Evolutionary conservation across 2,113 vertebrate genomes (phyloP), one percentile per base, ranked within the genome.

Genomic region (Lepisosteus osseus): DNA sequence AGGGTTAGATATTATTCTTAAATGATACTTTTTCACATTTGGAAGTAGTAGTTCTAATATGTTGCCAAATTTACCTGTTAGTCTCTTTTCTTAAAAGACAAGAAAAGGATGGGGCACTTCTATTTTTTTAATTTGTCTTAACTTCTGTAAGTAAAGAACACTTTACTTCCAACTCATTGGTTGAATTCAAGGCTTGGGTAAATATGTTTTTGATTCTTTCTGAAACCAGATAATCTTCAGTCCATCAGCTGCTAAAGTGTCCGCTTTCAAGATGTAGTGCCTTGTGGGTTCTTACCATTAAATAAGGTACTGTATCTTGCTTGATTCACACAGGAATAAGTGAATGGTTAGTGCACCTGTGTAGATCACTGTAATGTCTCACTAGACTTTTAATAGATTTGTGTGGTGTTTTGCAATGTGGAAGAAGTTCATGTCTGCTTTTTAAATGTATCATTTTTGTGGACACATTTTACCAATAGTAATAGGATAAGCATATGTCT

Each of bases 191-290:
- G 59, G 66, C 72, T 64, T 67, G 62, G 61, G 67, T 55, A 11
- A 45, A 12, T 54, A 62, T 59, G 7, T 59, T n/a, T 59, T 9
- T 51, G 3, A 12, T 59, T 68, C 51, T 62, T 63, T 68, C 65
- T 63, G 29, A 68, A 74, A 40, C 63, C 67, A 74, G 67, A 69
- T 69, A 69, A 74, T 74, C 67, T 74, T 59, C 45, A 74, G 67
- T 56, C 13, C 47, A 64, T 66, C 54, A 61, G 67, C 66, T 62
- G 72, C 47, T 74, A 68, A 74, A 64, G 68, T 69, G 67, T 51
- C 72, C 69, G 67, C 67, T 69, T 69, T 74, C 69, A 74, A 69
- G 47, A 68, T 69, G 51, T 64, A 68, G 67, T 74, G 45, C 69
- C 72, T 74, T 42, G 59, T 65, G 59, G 61, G 17, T 69, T 69